A percentile compares a stretch with the other conserved stretches of the same genome.
These are phyloP conservation scores for Lasioglossum vierecki DNA, from an alignment of 2,888 invertebrate species.

Conservation along the genomic window DNA sequence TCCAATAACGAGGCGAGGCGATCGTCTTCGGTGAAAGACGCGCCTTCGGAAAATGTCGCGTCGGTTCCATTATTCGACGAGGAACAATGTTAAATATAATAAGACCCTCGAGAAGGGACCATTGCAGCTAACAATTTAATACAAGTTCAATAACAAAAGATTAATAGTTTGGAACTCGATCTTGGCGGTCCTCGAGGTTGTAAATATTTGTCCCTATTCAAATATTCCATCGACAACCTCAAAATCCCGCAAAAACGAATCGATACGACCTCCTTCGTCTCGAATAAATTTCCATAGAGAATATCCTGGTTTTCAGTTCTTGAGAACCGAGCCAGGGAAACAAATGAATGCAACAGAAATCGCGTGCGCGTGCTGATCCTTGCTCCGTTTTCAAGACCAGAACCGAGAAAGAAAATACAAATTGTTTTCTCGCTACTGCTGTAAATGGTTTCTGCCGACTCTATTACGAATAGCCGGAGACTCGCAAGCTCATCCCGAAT, in stretches of 20 bases:
- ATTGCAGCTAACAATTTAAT: not conserved
- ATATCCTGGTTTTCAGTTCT: not conserved
- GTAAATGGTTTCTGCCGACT: not conserved
- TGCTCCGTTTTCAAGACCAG: not conserved
- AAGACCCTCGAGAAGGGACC: not conserved
- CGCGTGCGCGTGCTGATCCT: not conserved
- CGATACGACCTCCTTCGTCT: not conserved
- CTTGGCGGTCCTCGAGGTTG: not conserved
- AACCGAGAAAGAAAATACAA: not conserved
- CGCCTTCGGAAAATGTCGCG: not conserved
- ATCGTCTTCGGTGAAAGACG: not conserved
- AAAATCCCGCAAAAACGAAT: not conserved
- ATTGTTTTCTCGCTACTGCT: not conserved
- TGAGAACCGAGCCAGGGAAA: not conserved
- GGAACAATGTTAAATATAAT: not conserved
- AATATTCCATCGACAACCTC: not conserved
- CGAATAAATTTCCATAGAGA: slow-evolving; percentile 1
- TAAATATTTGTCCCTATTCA: not conserved
- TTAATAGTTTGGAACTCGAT: not conserved
- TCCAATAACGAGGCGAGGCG: slow-evolving; percentile 2
- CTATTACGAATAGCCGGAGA: not conserved
- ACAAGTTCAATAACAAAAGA: not conserved
- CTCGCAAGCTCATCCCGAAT: not conserved
- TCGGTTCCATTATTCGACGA: not conserved
- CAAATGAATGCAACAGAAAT: not conserved